Conservation (phyloP, 1,140 invertebrate species). For the Ptiloglossa arizonensis region DNA sequence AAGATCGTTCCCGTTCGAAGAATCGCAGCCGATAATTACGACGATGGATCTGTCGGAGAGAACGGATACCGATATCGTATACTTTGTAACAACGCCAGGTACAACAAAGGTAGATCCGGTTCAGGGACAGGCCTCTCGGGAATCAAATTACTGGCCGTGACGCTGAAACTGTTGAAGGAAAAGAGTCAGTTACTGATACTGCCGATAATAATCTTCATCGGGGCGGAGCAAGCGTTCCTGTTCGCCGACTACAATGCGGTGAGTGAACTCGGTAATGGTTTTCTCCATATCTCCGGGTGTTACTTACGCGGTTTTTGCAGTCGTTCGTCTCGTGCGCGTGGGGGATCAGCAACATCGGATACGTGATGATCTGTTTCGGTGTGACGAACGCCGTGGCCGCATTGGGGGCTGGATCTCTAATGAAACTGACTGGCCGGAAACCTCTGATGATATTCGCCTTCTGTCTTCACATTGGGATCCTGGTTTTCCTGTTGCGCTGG, state of each 20-base stretch:
- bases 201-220: slow-evolving; percentile 96
- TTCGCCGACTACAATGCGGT: slow-evolving; percentile 94
- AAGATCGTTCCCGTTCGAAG: slow-evolving; percentile 17
- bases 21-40: neutral
- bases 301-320: slow-evolving; percentile 78
- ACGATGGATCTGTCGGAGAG: slow-evolving; percentile 6
- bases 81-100: slow-evolving; percentile 65
- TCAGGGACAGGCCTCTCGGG: slow-evolving; percentile 80
- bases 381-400: slow-evolving; percentile 92
- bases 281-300: too few relatives aligned
- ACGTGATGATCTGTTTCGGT: slow-evolving; percentile 95
- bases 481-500: slow-evolving; percentile 88
- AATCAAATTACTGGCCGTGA: slow-evolving; percentile 88
- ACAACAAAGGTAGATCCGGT: slow-evolving; percentile 76
- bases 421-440: slow-evolving; percentile 90
- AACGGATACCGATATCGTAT: neutral
- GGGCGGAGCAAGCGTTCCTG: slow-evolving; percentile 95
- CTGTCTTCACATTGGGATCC: slow-evolving; percentile 86
- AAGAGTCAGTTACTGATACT: slow-evolving; percentile 92
- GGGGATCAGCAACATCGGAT: slow-evolving; percentile 94
- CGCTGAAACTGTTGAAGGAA: slow-evolving; percentile 88
- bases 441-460: slow-evolving; percentile 89
- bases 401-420: slow-evolving; percentile 88
- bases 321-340: slow-evolving; percentile 94
- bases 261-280: slow-evolving; percentile 68